Evolutionary conservation across 2,888 invertebrate species (phyloP), one percentile per base, ranked within the genome.

Genomic region (Danaus chrysippus): DNA sequence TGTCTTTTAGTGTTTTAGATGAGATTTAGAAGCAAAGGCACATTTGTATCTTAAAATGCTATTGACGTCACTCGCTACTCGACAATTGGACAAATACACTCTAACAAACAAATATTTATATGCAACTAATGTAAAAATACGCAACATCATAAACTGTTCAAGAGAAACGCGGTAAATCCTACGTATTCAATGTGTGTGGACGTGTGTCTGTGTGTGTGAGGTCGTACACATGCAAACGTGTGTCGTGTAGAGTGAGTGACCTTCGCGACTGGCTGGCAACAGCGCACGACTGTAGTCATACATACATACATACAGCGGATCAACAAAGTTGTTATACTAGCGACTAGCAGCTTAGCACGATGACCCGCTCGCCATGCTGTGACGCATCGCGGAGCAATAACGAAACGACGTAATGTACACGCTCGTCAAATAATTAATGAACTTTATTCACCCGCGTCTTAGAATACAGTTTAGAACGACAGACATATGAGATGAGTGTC

Each of bases 261-360:
- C 87, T 87, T 87, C 87, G 84, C 75, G 68, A 74, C 85, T 83
- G 85, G 84, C 83, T 86, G 86, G 87, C 82, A 87, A 87, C 87
- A 65, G 66, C 41, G 64, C 59, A 62, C 66, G 57, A 58, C 56
- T 52, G 59, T 76, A 77, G 68, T 71, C 76, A 73, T 64, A 68
- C 34, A 64, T 64, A 67, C 71, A 71, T 76, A 69, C 77, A 77
- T 68, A 71, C 70, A 72, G 44, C 52, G 54, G 61, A 63, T 66
- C 61, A 66, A 70, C 70, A 68, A 69, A 65, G 66, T 68, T 62
- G 64, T 66, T 69, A 64, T 70, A 66, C 59, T 58, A 60, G 64
- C 66, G 65, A 23, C 66, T 34, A 34, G 67, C 58, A 61, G 78
- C 78, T 75, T 76, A 82, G 88, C 84, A 82, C 88, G 88, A 88